Base-by-base conservation (phyloP, 2,113 vertebrate species). In the Protomyctophum bolini region DNA sequence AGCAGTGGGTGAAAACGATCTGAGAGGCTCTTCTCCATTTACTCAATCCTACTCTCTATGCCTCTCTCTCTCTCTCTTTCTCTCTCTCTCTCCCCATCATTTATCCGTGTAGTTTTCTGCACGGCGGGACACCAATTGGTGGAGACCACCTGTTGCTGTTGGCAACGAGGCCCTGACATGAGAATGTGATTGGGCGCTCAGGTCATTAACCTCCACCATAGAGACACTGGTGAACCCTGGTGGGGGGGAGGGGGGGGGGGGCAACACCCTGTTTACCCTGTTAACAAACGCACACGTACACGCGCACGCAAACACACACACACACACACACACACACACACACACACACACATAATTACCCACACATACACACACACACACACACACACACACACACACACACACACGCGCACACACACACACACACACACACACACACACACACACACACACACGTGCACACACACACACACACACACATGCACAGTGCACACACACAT, bases 131-230 rank as follows among this genome's bases (percentile, higher is more conserved):
- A 83, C 81, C 86, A 89, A 90, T 91, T 85, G 88, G 83, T 67
- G 55, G 33, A 63, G 89, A 91, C 89, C 90, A 90, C 90, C 90
- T 91, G 90, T 91, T 91, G 90, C 89, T 90, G 83, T 76, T 81
- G 82, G 89, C 81, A 79, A 91, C 85, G 64, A 88, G 76, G 58
- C 76, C 76, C 81, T 84, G 87, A 86, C 86, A 84, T 79, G 86
- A 88, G 89, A 91, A 91, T 91, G 88, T 84, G 90, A 92, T 90
- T 92, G 89, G 89, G 82, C 58, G 75, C 83, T 56, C 7, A 69
- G 90, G 87, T 89, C 81, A 73, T 90, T 91, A 90, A 92, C 89
- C 90, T 87, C 81, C 14, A 60, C 33, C 76, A 82, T 82, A 86
- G 80, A 90, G 75, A 75, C 61, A 75, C 77, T 46, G 61, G 57